Base-by-base conservation (phyloP, 2,888 invertebrate genomes). In the Zaprionus obscuricornis region DNA sequence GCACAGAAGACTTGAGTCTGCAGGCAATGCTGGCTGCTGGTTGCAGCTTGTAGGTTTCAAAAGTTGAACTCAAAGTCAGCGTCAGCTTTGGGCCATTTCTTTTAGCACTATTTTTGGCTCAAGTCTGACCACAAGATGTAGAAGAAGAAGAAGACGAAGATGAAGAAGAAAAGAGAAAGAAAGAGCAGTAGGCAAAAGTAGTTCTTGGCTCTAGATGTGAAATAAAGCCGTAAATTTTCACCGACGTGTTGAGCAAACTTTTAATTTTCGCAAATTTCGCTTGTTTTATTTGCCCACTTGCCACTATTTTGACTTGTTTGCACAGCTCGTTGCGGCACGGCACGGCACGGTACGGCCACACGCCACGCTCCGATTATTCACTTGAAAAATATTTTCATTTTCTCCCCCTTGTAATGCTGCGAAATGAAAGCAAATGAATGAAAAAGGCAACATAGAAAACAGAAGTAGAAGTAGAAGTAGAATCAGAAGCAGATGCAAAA, bases 231-330 rank as follows among this genome's bases (percentile, higher is more conserved):
- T 72, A 63, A 65, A 74, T 75, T 72, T 68, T 17, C 16, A 37
- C 20, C 42, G 66, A 74, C 76, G 66, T 76, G 76, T 74, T 76
- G 68, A 63, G 60, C 63, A 72, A 74, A 74, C 51, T 74, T 74
- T 74, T 76, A 76, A 74, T 74, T 76, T 73, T 68, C 46, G 47
- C 50, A 59, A 76, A 76, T 63, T 54, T 76, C 52, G 55, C 59
- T 59, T 68, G 66, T 63, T 75, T 66, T 73, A 57, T 72, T 73
- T 76, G 68, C 73, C 42, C 65, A 67, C 62, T 74, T 65, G 76
- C 73, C 68, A 63, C 67, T 66, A 43, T 64, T 65, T 67, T 76
- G 74, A 67, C 52, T 49, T 60, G 64, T 45, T 73, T 73, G 64
- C 36, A 37, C 17, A 49, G 1, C n/a, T 11, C 52, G 68, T n/a